phyloP scores from a whole-genome alignment of 2,888 invertebrate species.

The Globia sparganii region DNA sequence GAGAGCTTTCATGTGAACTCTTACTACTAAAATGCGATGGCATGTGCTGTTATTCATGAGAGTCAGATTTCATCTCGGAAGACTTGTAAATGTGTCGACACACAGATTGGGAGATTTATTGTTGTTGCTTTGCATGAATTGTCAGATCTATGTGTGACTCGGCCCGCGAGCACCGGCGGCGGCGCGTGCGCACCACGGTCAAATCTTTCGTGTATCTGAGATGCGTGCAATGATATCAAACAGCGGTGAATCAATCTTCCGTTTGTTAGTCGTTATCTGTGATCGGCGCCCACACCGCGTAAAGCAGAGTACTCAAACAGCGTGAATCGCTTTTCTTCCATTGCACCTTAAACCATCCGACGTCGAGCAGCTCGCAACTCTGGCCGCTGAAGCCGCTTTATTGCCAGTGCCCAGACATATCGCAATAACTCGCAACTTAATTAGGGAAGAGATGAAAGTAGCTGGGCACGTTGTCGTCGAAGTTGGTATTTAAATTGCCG shows the following conservation, averaged over 20 bases:
- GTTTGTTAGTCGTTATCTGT: slow-evolving; percentile 81
- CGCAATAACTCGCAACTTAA: slow-evolving; percentile 80
- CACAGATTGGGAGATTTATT: slow-evolving; percentile 82
- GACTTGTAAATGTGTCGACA: slow-evolving; percentile 81
- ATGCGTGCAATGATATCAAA: slow-evolving; percentile 82
- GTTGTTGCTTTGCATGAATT: slow-evolving; percentile 80
- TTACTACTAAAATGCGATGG: slow-evolving; percentile 80
- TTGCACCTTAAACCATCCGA: slow-evolving; percentile 26
- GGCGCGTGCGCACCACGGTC: slow-evolving; percentile 81
- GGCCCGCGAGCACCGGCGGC: slow-evolving; percentile 65
- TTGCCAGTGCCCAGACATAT: slow-evolving; percentile 66
- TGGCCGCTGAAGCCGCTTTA: slow-evolving; percentile 69
- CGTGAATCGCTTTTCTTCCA: slow-evolving; percentile 68
- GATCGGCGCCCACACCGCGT: slow-evolving; percentile 81
- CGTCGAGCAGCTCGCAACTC: slow-evolving; percentile 25
- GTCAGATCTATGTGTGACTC: slow-evolving; percentile 77
- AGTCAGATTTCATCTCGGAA: slow-evolving; percentile 83
- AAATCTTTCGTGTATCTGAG: slow-evolving; percentile 81
- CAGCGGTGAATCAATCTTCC: slow-evolving; percentile 88
- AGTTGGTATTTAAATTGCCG: slow-evolving; percentile 78
- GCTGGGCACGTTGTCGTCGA: slow-evolving; percentile 74
- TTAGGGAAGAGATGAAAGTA: slow-evolving; percentile 79
- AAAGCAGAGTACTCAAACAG: slow-evolving; percentile 75
- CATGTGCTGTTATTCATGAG: slow-evolving; percentile 81
- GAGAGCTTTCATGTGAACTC: slow-evolving; percentile 73